Evolutionary conservation across 2,113 vertebrate genomes (phyloP).

Genomic region (mouse (Mus musculus)): DNA sequence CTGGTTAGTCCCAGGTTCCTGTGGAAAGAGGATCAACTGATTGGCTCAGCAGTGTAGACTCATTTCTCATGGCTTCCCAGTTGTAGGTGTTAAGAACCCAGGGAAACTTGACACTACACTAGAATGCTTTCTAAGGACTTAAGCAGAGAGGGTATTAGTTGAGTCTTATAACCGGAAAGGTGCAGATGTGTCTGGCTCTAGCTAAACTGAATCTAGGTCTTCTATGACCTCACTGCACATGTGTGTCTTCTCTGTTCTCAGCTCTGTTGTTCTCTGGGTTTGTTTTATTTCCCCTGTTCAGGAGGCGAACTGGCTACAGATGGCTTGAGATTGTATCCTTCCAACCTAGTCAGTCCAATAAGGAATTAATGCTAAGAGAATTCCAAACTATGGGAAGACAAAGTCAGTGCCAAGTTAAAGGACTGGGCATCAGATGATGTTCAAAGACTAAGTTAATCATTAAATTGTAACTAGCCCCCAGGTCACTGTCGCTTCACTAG

Average conservation of each 20-base stretch:
- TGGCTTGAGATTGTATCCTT: neutral
- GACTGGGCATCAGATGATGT: neutral
- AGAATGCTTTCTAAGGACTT: neutral
- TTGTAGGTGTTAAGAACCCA: neutral
- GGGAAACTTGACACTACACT: too few relatives aligned
- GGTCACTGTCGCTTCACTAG: neutral
- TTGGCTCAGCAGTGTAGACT: neutral
- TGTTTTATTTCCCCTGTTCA: neutral
- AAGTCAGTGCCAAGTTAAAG: neutral
- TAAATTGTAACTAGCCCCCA: neutral
- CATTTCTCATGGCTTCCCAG: too few relatives aligned
- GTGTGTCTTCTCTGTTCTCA: neutral
- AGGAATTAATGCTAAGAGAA: neutral
- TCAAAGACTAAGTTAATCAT: neutral
- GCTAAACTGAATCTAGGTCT: neutral
- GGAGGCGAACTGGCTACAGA: neutral
- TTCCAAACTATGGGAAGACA: neutral
- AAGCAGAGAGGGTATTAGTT: neutral
- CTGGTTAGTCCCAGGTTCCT: neutral
- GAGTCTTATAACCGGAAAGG: neutral
- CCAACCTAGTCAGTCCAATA: neutral
- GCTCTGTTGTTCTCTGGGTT: neutral
- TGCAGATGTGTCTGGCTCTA: accelerated
- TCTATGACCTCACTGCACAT: neutral
- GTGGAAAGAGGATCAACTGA: neutral